Evolutionary conservation across 2,797 vertebrate genomes (phyloP).

Genomic region (Lagorchestes hirsutus): DNA sequence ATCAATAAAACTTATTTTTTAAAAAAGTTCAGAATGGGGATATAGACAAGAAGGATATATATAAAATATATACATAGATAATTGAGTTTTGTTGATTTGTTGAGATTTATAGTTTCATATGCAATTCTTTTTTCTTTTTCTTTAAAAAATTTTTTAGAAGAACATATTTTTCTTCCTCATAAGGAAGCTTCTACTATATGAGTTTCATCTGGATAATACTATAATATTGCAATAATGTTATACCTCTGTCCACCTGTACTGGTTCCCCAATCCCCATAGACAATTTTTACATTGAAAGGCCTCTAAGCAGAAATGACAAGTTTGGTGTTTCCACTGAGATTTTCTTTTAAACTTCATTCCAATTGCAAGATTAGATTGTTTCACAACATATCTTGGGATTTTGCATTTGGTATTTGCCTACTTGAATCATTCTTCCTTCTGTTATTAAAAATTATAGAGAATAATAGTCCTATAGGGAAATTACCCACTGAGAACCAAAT

Average conservation of each 20-base stretch:
- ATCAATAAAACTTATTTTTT: background rate
- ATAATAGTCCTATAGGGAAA: slow-evolving; percentile 46
- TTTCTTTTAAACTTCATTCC: slow-evolving; percentile 19
- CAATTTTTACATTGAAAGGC: slow-evolving; percentile 10
- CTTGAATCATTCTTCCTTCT: slow-evolving; percentile 8
- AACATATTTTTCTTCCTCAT: too few species aligned
- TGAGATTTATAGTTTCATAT: background rate
- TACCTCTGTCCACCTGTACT: background rate
- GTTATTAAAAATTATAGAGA: slow-evolving; percentile 41
- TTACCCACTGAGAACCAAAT: background rate
- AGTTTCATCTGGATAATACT: slow-evolving; percentile 18
- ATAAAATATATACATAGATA: too few species aligned
- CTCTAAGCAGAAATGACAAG: background rate
- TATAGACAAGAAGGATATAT: background rate
- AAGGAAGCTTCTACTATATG: background rate
- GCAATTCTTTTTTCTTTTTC: too few species aligned
- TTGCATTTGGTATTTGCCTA: slow-evolving; percentile 28
- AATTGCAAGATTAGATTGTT: slow-evolving; percentile 17
- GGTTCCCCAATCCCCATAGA: background rate
- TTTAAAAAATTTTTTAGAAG: background rate
- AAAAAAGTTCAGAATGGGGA: background rate
- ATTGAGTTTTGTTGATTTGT: too few species aligned
- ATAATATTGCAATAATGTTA: slow-evolving; percentile 13
- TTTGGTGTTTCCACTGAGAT: background rate
- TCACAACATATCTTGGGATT: slow-evolving; percentile 45